Evolutionary conservation across 2,797 vertebrate species (phyloP).

Genomic region (Cossypha heuglini): DNA sequence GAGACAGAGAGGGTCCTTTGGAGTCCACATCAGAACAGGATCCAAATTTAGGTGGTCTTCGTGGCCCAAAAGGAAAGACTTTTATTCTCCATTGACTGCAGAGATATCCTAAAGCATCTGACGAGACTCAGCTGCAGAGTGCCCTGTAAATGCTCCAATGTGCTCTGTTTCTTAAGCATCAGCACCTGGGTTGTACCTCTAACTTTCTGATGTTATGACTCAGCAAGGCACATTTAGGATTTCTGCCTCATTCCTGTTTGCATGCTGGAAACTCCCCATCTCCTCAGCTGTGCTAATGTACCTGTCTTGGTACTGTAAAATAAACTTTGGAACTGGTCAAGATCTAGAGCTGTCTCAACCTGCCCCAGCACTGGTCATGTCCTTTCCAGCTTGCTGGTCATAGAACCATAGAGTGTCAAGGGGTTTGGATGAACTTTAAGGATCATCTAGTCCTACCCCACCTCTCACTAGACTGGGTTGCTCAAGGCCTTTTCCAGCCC

Average conservation of each 20-base stretch:
- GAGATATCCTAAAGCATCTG: neutral
- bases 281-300: neutral
- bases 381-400: neutral
- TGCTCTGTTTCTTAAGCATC: neutral
- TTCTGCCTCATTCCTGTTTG: neutral
- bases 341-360: neutral
- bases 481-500: neutral
- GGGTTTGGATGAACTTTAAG: no score
- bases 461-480: neutral
- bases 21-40: neutral
- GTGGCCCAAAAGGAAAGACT: neutral
- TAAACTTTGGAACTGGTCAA: neutral
- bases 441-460: neutral
- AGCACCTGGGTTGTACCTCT: neutral
- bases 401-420: neutral
- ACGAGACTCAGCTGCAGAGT: fast-evolving
- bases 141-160: neutral
- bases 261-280: neutral
- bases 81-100: neutral
- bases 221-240: neutral
- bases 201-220: neutral
- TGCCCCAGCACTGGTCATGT: neutral
- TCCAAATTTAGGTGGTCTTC: neutral
- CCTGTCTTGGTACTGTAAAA: neutral
- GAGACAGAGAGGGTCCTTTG: neutral